Evolutionary conservation across 1,140 invertebrate species (phyloP).

Genomic region (Ceratosolen solmsi): DNA sequence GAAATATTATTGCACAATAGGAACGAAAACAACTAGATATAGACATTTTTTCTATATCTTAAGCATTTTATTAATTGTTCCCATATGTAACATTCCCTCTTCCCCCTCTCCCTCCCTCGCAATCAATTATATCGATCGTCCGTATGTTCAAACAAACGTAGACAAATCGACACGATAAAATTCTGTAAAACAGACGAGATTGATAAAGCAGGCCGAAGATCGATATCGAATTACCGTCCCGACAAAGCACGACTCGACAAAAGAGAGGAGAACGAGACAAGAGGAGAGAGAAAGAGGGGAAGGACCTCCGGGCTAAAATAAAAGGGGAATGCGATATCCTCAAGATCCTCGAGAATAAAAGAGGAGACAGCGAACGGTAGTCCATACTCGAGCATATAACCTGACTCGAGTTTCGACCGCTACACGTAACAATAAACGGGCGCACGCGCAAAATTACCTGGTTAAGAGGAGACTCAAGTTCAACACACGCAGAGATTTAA

Average conservation of each 20-base stretch:
- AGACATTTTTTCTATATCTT: background rate
- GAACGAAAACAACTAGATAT: background rate
- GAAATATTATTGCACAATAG: no score
- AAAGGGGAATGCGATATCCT: conserved; percentile 36
- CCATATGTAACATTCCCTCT: no score
- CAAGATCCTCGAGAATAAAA: conserved; percentile 28
- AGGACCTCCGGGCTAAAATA: background rate
- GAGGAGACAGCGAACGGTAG: conserved; percentile 29
- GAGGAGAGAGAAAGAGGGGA: background rate
- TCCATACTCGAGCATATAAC: background rate
- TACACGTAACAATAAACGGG: conserved; percentile 22
- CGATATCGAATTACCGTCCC: conserved; percentile 36
- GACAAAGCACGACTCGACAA: conserved; percentile 15
- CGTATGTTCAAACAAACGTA: background rate
- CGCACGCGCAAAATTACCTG: conserved; percentile 28
- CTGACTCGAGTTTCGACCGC: background rate
- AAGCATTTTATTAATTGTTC: background rate
- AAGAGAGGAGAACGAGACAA: background rate
- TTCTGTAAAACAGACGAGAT: conserved; percentile 39
- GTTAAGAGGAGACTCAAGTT: background rate
- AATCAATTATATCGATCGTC: background rate
- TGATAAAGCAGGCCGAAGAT: conserved; percentile 38
- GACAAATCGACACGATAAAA: conserved; percentile 28
- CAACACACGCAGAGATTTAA: conserved; percentile 10
- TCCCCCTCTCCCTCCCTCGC: background rate